phyloP scores from a whole-genome alignment of 2,888 invertebrate species.

The Caenorhabditis japonica region DNA sequence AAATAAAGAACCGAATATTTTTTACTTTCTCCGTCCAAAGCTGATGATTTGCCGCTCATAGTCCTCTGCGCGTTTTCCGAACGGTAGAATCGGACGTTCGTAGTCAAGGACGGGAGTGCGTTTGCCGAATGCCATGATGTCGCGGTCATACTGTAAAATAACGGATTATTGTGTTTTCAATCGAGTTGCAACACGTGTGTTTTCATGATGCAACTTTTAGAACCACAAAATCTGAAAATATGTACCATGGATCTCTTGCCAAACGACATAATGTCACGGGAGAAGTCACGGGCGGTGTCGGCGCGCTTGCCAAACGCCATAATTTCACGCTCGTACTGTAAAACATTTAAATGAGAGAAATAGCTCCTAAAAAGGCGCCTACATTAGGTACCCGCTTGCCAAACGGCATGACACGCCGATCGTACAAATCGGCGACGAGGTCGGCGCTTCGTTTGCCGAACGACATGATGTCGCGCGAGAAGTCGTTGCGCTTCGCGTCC shows the following conservation, averaged over 20 bases:
- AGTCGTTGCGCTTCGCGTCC: slow-evolving; percentile 42
- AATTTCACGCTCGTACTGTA: slow-evolving; percentile 58
- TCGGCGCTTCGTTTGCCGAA: slow-evolving; percentile 57
- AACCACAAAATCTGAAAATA: too few relatives aligned
- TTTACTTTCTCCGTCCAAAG: slow-evolving; percentile 55
- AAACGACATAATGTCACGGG: slow-evolving; percentile 57
- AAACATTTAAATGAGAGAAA: too few relatives aligned
- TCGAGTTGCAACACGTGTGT: background rate
- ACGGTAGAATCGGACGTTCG: slow-evolving; percentile 58
- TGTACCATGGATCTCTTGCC: slow-evolving; percentile 57
- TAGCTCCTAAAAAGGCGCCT: background rate
- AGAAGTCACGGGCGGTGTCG: slow-evolving; percentile 30
- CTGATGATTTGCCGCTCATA: slow-evolving; percentile 57
- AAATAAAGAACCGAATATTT: background rate
- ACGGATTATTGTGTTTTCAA: slow-evolving; percentile 6
- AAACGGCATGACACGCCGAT: slow-evolving; percentile 52
- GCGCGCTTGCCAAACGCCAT: slow-evolving; percentile 57
- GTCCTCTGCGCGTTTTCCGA: slow-evolving; percentile 60
- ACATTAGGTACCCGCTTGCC: slow-evolving; percentile 44
- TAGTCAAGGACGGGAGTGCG: slow-evolving; percentile 42
- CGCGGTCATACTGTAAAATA: slow-evolving; percentile 50
- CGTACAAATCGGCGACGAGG: slow-evolving; percentile 29
- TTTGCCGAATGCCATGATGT: slow-evolving; percentile 60
- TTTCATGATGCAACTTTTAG: slow-evolving; percentile 11
- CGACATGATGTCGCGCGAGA: slow-evolving; percentile 59